Percentiles rank a stretch among this genome's conserved stretches.
phyloP scores from a whole-genome alignment of 2,888 invertebrate genomes.

The Notodonta dromedarius region DNA sequence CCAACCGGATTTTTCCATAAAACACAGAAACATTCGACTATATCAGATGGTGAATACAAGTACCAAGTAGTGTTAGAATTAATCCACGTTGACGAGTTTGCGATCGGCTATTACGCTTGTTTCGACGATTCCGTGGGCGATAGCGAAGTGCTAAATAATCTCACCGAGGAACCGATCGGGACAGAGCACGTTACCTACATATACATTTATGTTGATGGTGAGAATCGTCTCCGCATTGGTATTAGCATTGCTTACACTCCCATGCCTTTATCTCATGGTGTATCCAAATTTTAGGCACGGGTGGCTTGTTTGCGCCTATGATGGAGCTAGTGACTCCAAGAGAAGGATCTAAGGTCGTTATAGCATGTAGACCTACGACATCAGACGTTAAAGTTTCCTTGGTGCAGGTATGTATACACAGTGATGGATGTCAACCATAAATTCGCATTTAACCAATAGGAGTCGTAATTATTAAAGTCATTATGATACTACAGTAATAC shows the following conservation, averaged over 20 bases:
- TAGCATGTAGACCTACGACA: conserved; percentile 77
- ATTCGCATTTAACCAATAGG: conserved; percentile 15
- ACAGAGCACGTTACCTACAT: conserved; percentile 65
- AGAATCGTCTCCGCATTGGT: conserved; percentile 39
- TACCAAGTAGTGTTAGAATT: conserved; percentile 77
- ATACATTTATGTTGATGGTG: conserved; percentile 77
- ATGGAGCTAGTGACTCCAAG: conserved; percentile 62
- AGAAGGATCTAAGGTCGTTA: conserved; percentile 57
- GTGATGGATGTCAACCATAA: conserved; percentile 19
- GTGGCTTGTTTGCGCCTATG: conserved; percentile 71
- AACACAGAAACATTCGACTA: conserved; percentile 19
- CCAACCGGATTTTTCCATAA: conserved; percentile 46
- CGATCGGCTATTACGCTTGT: conserved; percentile 85
- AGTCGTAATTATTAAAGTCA: conserved; percentile 2
- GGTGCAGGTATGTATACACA: conserved; percentile 68
- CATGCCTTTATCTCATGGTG: conserved; percentile 32
- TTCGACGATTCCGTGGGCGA: conserved; percentile 67
- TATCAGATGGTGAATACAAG: conserved; percentile 49
- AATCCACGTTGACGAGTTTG: conserved; percentile 66
- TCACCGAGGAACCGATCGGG: conserved; percentile 65
- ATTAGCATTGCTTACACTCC: conserved; percentile 1
- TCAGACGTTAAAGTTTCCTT: conserved; percentile 70
- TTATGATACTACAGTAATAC: conserved; percentile 7
- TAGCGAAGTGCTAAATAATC: conserved; percentile 50
- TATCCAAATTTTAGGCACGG: conserved; percentile 70